Percentiles rank a stretch among this genome's conserved stretches.
These are phyloP conservation scores for Cerceris ruficornis DNA, from an alignment of 2,888 invertebrate species.

Conservation along the genomic window DNA sequence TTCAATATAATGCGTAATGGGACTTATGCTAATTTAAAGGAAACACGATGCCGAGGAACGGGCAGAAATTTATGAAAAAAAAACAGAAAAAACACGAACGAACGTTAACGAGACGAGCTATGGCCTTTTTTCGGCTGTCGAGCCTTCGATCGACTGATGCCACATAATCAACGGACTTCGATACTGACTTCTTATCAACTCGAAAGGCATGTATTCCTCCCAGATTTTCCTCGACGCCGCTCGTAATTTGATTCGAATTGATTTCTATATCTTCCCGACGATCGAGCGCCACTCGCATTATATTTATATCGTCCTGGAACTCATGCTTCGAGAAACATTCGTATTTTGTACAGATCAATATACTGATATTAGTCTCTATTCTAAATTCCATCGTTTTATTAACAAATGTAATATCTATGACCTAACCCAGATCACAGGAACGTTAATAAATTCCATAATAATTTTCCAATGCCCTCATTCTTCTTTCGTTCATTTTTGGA, in stretches of 20 bases:
- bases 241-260: conserved; percentile 11
- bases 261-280: background rate
- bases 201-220: conserved; percentile 16
- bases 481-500: no score
- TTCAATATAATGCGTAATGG: background rate
- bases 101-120: background rate
- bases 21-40: no score
- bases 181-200: conserved; percentile 25
- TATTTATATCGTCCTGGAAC: no score
- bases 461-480: no score
- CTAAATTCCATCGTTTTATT: no score
- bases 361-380: no score
- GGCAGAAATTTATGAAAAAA: background rate
- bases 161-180: conserved; percentile 29
- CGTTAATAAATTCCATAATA: no score
- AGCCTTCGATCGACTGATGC: conserved; percentile 25
- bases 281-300: background rate
- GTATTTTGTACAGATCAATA: no score
- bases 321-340: no score
- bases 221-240: conserved; percentile 7
- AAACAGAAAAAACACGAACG: conserved; percentile 9
- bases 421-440: no score
- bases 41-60: background rate
- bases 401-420: no score
- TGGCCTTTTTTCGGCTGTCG: conserved; percentile 16